These are phyloP conservation scores for Oscheius sp. DNA, from an alignment of 2,888 invertebrate genomes.

Conservation along the genomic window DNA sequence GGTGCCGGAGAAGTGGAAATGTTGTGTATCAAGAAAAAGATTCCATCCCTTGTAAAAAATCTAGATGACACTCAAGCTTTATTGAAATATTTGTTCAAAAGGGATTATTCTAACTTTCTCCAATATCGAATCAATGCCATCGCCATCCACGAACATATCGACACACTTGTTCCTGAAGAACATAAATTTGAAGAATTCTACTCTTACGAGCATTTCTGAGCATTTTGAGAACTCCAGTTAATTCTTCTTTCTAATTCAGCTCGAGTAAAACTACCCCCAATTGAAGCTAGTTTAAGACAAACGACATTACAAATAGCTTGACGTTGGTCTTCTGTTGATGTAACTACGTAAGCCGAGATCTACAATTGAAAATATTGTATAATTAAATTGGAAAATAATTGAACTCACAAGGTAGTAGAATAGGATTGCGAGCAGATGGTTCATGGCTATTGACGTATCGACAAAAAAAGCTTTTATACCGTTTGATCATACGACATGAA, in stretches of 20 bases:
- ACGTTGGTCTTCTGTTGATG: constrained; percentile 1
- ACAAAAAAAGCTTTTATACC: no score
- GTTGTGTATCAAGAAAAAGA: no score
- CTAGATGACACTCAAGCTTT: not conserved
- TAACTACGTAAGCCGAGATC: no score
- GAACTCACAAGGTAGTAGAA: no score
- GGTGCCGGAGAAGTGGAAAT: not conserved
- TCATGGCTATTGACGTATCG: no score
- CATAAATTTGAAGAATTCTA: not conserved
- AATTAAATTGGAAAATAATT: no score
- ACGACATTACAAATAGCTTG: not conserved
- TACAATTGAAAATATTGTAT: no score
- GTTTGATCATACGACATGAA: no score
- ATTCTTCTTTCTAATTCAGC: not conserved
- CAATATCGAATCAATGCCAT: not conserved
- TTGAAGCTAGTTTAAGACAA: not conserved
- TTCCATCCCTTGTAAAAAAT: no score
- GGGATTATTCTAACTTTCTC: not conserved
- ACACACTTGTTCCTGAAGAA: not conserved
- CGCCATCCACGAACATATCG: not conserved
- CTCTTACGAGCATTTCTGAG: not conserved
- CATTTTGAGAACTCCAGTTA: not conserved
- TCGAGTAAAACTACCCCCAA: not conserved
- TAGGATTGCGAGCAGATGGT: no score
- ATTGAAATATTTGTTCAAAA: not conserved